phyloP scores from a whole-genome alignment of 2,113 vertebrate genomes.

The Opisthocomus hoazin region DNA sequence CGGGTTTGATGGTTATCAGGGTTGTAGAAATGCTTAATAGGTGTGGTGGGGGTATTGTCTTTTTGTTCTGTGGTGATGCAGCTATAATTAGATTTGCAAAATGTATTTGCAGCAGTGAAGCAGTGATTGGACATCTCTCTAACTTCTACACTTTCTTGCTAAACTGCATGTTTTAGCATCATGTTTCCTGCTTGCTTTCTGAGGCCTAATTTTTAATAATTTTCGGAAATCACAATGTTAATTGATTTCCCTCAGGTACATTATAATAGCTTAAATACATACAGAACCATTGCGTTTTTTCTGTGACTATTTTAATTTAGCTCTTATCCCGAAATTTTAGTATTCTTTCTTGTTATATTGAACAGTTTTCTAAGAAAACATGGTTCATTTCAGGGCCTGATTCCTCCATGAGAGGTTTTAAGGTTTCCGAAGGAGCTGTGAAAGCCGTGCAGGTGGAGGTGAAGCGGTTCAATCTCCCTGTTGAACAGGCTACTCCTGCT shows the following conservation, averaged over 20 bases:
- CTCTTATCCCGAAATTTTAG: not conserved
- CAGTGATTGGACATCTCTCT: not conserved
- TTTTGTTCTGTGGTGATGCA: not conserved
- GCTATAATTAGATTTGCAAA: not conserved
- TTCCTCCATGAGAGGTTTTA: not conserved
- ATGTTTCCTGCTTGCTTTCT: not conserved
- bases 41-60: not conserved
- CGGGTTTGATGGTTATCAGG: not conserved
- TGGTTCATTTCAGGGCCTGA: not conserved
- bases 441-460: not conserved
- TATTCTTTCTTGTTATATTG: not conserved
- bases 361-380: not conserved
- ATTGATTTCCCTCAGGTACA: not conserved
- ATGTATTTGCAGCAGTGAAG: not conserved
- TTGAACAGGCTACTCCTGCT: not conserved
- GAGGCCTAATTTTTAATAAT: not conserved
- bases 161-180: not conserved
- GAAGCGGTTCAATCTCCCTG: not conserved
- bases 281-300: not conserved
- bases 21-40: not conserved
- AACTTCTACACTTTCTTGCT: not conserved
- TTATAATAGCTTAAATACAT: not conserved
- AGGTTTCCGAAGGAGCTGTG: not conserved
- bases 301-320: not conserved
- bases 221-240: not conserved